phyloP scores from a whole-genome alignment of 1,140 invertebrate species.

The Zaprionus tsacasi region DNA sequence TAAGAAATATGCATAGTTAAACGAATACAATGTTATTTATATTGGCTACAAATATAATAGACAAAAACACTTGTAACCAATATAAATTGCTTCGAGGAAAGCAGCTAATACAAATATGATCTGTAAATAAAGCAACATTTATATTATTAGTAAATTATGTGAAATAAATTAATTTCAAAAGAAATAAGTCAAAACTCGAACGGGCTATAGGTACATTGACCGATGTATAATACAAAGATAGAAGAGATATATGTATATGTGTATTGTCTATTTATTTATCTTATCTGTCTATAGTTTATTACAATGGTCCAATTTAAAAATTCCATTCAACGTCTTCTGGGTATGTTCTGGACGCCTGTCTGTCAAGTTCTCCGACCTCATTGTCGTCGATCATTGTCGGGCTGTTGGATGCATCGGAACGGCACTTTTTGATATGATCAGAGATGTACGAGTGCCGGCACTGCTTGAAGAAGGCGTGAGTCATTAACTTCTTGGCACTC shows the following conservation, averaged over 20 bases:
- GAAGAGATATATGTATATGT: background rate
- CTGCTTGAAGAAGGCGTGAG: conserved; percentile 91
- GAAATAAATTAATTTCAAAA: conserved; percentile 49
- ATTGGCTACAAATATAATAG: conserved; percentile 30
- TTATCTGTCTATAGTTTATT: conserved; percentile 16
- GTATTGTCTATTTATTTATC: conserved; percentile 22
- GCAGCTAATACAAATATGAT: conserved; percentile 25
- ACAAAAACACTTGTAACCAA: conserved; percentile 18
- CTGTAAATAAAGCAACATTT: conserved; percentile 49
- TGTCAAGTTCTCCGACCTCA: conserved; percentile 13
- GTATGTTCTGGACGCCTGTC: background rate
- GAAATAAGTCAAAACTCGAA: background rate
- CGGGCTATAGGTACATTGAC: background rate
- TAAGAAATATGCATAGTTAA: conserved; percentile 21
- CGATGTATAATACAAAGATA: background rate
- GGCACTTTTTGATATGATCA: conserved; percentile 58
- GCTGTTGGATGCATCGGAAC: conserved; percentile 14
- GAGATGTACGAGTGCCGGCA: conserved; percentile 71
- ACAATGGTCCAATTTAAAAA: conserved; percentile 29
- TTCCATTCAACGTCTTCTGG: conserved; percentile 39
- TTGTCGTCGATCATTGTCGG: conserved; percentile 11
- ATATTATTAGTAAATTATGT: conserved; percentile 52
- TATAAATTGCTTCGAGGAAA: background rate
- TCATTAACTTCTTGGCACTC: conserved; percentile 87
- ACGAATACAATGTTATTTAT: conserved; percentile 44